Base-by-base conservation (phyloP, 1,140 invertebrate species). In the Argopecten irradians region DNA sequence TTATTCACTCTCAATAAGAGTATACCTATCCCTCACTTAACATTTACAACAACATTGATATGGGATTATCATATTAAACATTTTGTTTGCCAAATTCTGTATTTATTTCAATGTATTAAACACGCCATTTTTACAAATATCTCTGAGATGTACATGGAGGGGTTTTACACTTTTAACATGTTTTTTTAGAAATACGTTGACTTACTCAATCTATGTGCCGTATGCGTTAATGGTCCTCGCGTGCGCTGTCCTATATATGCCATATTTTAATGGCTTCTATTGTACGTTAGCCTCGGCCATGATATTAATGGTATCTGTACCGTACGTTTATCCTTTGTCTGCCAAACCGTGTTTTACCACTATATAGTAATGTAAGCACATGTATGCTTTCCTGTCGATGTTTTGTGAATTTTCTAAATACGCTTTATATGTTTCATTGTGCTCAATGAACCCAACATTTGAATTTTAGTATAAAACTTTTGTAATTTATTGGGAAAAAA, bases 371-470 rank as follows among this genome's bases (percentile, higher is more conserved):
- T 71, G 55, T 71, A 71, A 71, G 55, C 1, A 71, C n/a, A 3
- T 28, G 22, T 71, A 28, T 28, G 55, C 22, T 71, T 71, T 28
- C 55, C 22, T 71, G 55, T 71, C 7, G 28, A n/a, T 71, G 55
- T 71, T 71, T 71, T 71, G 55, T 71, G n/a, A n/a, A 71, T 71
- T n/a, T 71, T 71, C n/a, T 71, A n/a, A 71, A 2, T 71, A 71
- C 14, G 28, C 55, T 71, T 71, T 71, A n/a, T 71, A 28, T 71
- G 22, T 71, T 71, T n/a, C n/a, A 71, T 0, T 71, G 55, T 71
- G 55, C n/a, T 71, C n/a, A 7, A 71, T 5, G n/a, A 71, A 71
- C 55, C 22, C n/a, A 16, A 0, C 55, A 3, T 28, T 28, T 28
- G 55, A 22, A 71, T 71, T 71, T 71, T n/a, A n/a, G 55, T n/a